These are phyloP conservation scores for Lamellibrachia satsuma DNA, from an alignment of 2,888 invertebrate species.

Conservation along the genomic window DNA sequence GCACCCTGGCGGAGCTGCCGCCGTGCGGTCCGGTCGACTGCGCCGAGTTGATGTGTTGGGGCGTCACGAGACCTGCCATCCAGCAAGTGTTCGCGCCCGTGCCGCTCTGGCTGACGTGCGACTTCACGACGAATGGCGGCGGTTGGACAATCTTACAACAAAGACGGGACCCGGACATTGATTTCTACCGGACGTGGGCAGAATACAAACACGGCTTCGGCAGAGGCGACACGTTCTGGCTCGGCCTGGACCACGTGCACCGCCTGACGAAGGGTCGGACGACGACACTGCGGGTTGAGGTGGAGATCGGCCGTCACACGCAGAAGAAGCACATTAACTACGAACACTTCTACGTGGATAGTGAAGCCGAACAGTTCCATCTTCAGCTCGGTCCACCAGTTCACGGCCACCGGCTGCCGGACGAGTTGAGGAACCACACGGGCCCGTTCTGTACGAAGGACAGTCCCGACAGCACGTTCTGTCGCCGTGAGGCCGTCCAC, in stretches of 20 bases:
- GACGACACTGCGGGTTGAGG: neutral
- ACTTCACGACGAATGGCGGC: neutral
- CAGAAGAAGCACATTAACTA: neutral
- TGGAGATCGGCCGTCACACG: neutral
- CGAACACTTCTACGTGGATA: neutral
- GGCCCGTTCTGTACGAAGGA: neutral
- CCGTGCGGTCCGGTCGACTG: neutral
- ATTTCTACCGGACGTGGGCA: neutral
- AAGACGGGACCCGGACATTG: neutral
- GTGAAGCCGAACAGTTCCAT: neutral
- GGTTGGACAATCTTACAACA: neutral
- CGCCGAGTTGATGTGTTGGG: neutral
- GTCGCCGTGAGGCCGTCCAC: neutral
- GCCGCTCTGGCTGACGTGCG: neutral
- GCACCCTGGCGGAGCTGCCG: neutral
- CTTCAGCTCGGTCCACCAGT: neutral
- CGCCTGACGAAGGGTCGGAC: neutral
- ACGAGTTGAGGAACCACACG: neutral
- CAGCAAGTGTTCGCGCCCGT: neutral
- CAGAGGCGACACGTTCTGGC: neutral
- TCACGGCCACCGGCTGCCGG: neutral
- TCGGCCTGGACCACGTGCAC: neutral
- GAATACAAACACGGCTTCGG: constrained; percentile 9
- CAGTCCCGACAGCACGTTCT: neutral
- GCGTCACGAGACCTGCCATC: neutral